These are phyloP conservation scores for Paelopatides confundens DNA, from an alignment of 53 echinoderm and acorn worm genomes.

Conservation along the genomic window DNA sequence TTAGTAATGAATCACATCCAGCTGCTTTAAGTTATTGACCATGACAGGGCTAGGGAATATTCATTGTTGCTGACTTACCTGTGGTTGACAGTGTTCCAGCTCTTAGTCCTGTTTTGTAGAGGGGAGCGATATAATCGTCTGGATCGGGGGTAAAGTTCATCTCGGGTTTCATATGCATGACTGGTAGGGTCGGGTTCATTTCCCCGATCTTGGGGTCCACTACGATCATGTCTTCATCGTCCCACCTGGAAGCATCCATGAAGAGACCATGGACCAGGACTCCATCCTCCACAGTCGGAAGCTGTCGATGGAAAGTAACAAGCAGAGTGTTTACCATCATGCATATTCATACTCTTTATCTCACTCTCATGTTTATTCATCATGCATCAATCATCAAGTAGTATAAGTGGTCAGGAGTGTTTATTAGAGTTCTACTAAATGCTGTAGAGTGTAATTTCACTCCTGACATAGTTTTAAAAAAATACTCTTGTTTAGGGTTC, in stretches of 20 bases:
- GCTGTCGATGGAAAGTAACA: conserved; percentile 45
- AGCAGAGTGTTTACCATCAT: neutral
- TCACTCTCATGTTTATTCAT: too few species aligned
- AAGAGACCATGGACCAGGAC: conserved; percentile 94
- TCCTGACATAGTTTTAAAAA: too few species aligned
- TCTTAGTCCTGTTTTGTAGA: conserved; percentile 95
- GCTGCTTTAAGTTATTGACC: too few species aligned
- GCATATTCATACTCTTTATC: neutral
- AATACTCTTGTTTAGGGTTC: too few species aligned
- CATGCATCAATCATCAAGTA: neutral
- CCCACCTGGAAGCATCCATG: conserved; percentile 98
- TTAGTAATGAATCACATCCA: too few species aligned
- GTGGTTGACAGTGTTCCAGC: conserved; percentile 97
- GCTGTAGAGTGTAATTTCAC: too few species aligned
- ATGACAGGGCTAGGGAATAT: too few species aligned
- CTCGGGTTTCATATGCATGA: conserved; percentile 98
- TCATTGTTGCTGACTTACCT: conserved; percentile 55
- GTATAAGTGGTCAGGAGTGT: neutral
- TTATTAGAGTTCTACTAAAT: too few species aligned
- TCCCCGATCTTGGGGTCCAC: conserved; percentile 83
- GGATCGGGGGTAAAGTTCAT: conserved; percentile 87
- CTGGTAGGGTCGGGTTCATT: conserved; percentile 95
- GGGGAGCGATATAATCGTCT: conserved; percentile 83
- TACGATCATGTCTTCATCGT: conserved; percentile 85
- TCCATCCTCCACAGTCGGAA: conserved; percentile 83